Evolutionary conservation across 2,113 vertebrate species (phyloP).

Genomic region (Amazona vittata): DNA sequence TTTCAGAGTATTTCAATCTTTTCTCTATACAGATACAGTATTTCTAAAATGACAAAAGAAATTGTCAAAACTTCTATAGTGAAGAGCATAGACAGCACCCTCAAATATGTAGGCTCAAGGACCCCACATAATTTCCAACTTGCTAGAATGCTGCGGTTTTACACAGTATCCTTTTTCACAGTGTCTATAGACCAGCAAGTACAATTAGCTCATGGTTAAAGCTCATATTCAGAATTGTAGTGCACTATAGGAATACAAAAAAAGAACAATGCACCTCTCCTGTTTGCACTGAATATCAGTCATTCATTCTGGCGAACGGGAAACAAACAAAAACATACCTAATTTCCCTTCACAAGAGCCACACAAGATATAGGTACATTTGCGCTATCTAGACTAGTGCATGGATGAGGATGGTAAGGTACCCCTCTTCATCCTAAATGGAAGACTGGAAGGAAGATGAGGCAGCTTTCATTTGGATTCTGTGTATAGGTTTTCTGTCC

Average conservation of each 20-base stretch:
- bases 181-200: background rate
- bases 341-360: background rate
- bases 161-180: background rate
- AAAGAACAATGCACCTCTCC: background rate
- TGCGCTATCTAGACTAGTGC: background rate
- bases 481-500: background rate
- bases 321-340: background rate
- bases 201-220: background rate
- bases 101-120: background rate
- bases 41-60: background rate
- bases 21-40: background rate
- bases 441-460: background rate
- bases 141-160: background rate
- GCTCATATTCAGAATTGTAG: background rate
- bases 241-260: background rate
- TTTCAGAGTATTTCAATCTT: background rate
- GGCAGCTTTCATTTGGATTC: background rate
- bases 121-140: background rate
- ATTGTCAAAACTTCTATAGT: background rate
- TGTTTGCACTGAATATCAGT: background rate
- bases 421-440: fast-evolving
- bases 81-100: background rate
- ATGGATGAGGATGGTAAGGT: background rate
- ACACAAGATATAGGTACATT: background rate
- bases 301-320: fast-evolving